These are phyloP conservation scores for Electrona antarctica DNA, from an alignment of 2,113 vertebrate genomes.

Conservation along the genomic window DNA sequence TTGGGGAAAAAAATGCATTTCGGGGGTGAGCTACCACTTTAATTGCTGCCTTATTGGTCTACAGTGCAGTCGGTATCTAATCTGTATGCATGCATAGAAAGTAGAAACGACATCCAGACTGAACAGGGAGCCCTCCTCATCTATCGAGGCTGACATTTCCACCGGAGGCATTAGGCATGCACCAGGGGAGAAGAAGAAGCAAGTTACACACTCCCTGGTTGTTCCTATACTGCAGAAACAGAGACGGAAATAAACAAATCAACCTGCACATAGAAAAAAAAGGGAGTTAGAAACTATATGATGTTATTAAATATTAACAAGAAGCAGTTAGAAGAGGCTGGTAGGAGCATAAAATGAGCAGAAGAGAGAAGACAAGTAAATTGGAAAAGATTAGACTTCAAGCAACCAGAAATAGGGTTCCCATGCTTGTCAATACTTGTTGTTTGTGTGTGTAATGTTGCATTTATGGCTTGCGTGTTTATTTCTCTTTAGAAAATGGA, in stretches of 20 bases:
- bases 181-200: slow-evolving; percentile 13
- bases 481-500: no score
- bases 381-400: no score
- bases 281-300: slow-evolving; percentile 7
- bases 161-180: slow-evolving; percentile 16
- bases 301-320: slow-evolving; percentile 22
- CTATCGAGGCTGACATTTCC: neutral
- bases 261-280: neutral
- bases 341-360: no score
- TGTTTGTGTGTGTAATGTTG: no score
- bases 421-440: no score
- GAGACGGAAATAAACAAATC: no score
- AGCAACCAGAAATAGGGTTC: no score
- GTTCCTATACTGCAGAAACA: slow-evolving; percentile 10
- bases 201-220: slow-evolving; percentile 16
- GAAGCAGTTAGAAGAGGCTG: neutral
- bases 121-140: neutral
- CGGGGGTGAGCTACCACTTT: neutral
- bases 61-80: neutral
- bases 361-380: no score
- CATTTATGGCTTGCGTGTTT: no score
- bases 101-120: slow-evolving; percentile 21
- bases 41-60: no score
- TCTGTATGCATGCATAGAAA: slow-evolving; percentile 43
- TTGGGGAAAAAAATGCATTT: neutral